A percentile compares a stretch with the other conserved stretches of the same genome.
Evolutionary conservation across 2,797 vertebrate species (phyloP).

Genomic region (Enteromius radiatus): DNA sequence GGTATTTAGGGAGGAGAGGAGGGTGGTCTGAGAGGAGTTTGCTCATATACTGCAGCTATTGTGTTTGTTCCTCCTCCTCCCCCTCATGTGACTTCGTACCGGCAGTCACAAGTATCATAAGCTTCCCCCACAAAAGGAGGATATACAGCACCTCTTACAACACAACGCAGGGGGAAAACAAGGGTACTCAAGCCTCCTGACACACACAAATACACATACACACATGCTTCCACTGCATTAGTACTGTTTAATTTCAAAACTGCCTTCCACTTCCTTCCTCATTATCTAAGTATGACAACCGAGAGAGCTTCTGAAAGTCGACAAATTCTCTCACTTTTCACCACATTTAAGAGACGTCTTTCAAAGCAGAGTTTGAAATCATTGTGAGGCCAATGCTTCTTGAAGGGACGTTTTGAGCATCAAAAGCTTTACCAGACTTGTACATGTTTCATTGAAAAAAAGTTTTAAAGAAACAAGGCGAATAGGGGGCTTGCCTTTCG

Average conservation of each 20-base stretch:
- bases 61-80: constrained; percentile 82
- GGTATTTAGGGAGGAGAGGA: constrained; percentile 83
- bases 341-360: constrained; percentile 43
- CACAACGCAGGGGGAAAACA: constrained; percentile 51
- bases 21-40: constrained; percentile 58
- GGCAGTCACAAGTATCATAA: constrained; percentile 87
- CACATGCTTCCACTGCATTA: constrained; percentile 68
- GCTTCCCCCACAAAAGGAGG: constrained; percentile 83
- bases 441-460: constrained; percentile 46
- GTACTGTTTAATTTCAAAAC: constrained; percentile 66
- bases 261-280: constrained; percentile 81
- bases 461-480: constrained; percentile 48
- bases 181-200: constrained; percentile 44
- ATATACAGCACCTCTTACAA: constrained; percentile 53
- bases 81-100: constrained; percentile 90
- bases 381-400: constrained; percentile 19
- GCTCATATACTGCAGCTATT: constrained; percentile 83
- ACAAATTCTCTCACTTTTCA: constrained; percentile 44
- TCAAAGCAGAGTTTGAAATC: constrained; percentile 23
- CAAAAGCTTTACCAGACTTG: constrained; percentile 26
- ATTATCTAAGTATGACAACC: constrained; percentile 66
- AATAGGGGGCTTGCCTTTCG: constrained; percentile 41
- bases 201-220: constrained; percentile 30
- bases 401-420: constrained; percentile 28
- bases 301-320: constrained; percentile 48